A percentile compares a stretch with the other conserved stretches of the same genome.
Evolutionary conservation across 2,113 vertebrate species (phyloP).

Genomic region (Pterocles gutturalis): DNA sequence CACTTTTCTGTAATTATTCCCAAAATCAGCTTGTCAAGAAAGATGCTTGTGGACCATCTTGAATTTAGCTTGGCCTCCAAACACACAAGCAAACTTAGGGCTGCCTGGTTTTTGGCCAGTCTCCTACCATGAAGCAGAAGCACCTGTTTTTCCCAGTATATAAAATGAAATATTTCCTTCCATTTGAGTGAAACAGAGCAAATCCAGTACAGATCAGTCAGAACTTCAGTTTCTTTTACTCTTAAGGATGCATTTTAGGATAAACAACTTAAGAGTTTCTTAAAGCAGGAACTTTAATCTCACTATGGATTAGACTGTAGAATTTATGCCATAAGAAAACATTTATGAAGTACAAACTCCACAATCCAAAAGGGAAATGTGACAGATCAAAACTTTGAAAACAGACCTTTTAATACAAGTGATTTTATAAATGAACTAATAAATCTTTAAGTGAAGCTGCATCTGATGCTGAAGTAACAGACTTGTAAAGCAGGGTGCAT

Average conservation of each 20-base stretch:
- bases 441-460: background rate
- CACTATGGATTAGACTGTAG: background rate
- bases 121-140: background rate
- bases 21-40: background rate
- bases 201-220: background rate
- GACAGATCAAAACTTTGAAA: background rate
- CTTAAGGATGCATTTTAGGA: background rate
- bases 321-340: background rate
- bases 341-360: background rate
- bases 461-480: background rate
- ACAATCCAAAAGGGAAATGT: background rate
- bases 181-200: background rate
- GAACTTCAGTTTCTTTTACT: background rate
- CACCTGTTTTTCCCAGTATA: background rate
- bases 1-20: background rate
- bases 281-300: background rate
- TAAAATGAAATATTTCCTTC: background rate
- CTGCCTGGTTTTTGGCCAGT: background rate
- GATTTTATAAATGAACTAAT: background rate
- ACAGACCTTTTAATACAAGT: background rate
- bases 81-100: background rate
- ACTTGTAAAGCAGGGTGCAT: background rate
- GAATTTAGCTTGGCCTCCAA: background rate
- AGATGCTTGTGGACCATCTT: background rate
- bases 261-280: background rate